phyloP scores from a whole-genome alignment of 2,888 invertebrate species.

The Geotrupes spiniger region DNA sequence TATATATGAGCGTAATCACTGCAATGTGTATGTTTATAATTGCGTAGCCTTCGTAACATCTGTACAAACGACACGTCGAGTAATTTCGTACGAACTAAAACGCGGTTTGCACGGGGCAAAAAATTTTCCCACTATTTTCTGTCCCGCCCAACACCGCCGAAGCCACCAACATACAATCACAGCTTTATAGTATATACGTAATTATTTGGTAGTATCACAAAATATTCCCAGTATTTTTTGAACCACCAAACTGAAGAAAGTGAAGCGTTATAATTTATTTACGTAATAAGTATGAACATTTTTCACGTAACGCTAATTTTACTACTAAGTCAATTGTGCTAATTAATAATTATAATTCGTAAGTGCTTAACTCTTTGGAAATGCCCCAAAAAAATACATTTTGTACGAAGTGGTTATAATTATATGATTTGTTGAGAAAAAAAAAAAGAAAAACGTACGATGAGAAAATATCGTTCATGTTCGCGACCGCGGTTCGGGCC shows the following conservation, averaged over 20 bases:
- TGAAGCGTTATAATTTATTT: constrained; percentile 13
- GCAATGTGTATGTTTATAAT: constrained; percentile 19
- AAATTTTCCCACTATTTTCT: constrained; percentile 50
- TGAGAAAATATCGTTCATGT: too few species aligned
- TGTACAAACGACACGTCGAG: constrained; percentile 6
- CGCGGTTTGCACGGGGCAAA: constrained; percentile 38
- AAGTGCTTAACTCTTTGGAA: neutral
- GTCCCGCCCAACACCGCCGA: constrained; percentile 32
- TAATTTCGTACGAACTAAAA: constrained; percentile 6
- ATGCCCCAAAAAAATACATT: neutral
- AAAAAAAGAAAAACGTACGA: neutral
- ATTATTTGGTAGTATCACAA: constrained; percentile 49
- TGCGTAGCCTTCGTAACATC: constrained; percentile 7
- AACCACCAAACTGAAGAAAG: constrained; percentile 47
- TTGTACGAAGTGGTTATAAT: constrained; percentile 12
- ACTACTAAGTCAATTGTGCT: constrained; percentile 4
- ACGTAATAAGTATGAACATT: constrained; percentile 6
- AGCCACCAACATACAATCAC: constrained; percentile 46
- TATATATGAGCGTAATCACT: constrained; percentile 18
- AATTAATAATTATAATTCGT: constrained; percentile 2
- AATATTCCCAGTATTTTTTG: constrained; percentile 52
- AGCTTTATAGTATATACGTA: constrained; percentile 30
- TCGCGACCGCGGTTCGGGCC: too few species aligned
- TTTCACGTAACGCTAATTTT: constrained; percentile 2
- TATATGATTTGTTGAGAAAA: neutral